These are phyloP conservation scores for Toxostoma redivivum DNA, from an alignment of 2,113 vertebrate genomes.

Conservation along the genomic window DNA sequence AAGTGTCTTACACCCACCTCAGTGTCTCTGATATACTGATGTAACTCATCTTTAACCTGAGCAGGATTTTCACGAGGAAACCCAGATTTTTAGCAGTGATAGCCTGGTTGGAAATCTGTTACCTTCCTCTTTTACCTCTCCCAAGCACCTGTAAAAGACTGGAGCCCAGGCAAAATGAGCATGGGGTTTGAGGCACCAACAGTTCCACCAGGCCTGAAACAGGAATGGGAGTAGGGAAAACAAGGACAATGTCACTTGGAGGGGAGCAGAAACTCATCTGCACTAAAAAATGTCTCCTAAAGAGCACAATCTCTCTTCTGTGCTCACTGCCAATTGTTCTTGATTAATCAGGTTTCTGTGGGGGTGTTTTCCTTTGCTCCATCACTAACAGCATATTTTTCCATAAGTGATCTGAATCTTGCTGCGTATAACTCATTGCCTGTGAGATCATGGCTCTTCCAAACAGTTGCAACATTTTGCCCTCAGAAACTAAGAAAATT, in stretches of 20 bases:
- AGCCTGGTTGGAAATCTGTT: background rate
- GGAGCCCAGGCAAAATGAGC: background rate
- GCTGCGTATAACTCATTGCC: background rate
- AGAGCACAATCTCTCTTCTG: background rate
- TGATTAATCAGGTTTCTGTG: conserved; percentile 32
- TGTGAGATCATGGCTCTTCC: background rate
- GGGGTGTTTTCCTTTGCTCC: background rate
- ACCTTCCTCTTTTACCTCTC: background rate
- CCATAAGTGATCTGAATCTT: background rate
- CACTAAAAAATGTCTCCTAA: background rate
- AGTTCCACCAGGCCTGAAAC: background rate
- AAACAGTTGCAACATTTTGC: background rate
- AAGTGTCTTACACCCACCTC: background rate
- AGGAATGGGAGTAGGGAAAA: background rate
- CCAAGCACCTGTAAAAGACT: background rate
- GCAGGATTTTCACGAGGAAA: background rate
- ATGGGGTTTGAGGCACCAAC: background rate
- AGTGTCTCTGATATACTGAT: fast-evolving
- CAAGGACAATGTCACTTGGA: background rate
- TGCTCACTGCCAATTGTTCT: background rate
- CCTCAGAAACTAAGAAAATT: background rate
- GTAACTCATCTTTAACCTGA: background rate
- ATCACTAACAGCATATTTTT: background rate
- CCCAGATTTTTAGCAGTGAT: background rate
- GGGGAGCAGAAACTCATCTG: background rate